Conservation (phyloP, 2,888 invertebrate species). For the Cryptus viduatorius region DNA sequence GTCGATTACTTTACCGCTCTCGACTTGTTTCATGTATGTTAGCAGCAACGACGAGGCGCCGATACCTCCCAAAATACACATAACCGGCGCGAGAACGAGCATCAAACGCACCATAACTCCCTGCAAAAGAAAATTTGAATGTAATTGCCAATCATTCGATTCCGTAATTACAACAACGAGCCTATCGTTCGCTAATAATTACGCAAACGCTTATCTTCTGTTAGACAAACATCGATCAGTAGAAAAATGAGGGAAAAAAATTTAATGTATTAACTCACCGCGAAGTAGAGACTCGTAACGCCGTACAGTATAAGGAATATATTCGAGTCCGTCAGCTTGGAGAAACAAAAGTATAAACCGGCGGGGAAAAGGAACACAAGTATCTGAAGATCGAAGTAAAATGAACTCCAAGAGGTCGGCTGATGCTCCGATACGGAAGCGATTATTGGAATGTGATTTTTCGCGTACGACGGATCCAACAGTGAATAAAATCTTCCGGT, state of each 20-base stretch:
- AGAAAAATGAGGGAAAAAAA: slow-evolving; percentile 22
- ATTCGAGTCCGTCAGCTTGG: slow-evolving; percentile 96
- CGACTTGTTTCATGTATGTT: slow-evolving; percentile 94
- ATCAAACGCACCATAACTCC: slow-evolving; percentile 99
- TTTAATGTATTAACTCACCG: slow-evolving; percentile 88
- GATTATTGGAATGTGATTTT: slow-evolving; percentile 99
- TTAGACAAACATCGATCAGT: not conserved
- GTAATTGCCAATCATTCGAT: not conserved
- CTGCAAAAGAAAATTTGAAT: slow-evolving; percentile 85
- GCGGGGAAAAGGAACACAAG: slow-evolving; percentile 98
- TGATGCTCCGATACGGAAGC: slow-evolving; percentile 99
- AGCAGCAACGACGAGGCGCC: slow-evolving; percentile 94
- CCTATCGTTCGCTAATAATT: not conserved
- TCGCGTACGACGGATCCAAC: slow-evolving; percentile 98
- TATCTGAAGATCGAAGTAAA: slow-evolving; percentile 98
- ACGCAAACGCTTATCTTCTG: not conserved
- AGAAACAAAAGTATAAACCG: slow-evolving; percentile 98
- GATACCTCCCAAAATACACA: slow-evolving; percentile 99
- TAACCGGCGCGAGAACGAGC: slow-evolving; percentile 98
- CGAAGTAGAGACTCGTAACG: slow-evolving; percentile 99
- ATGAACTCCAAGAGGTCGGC: slow-evolving; percentile 99
- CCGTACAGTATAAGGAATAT: slow-evolving; percentile 99
- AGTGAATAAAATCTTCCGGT: slow-evolving; percentile 98
- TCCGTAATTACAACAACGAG: not conserved
- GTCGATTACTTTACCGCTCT: slow-evolving; percentile 87